Base-by-base conservation (phyloP, 1,140 invertebrate species). In the Drosophila sturtevanti region DNA sequence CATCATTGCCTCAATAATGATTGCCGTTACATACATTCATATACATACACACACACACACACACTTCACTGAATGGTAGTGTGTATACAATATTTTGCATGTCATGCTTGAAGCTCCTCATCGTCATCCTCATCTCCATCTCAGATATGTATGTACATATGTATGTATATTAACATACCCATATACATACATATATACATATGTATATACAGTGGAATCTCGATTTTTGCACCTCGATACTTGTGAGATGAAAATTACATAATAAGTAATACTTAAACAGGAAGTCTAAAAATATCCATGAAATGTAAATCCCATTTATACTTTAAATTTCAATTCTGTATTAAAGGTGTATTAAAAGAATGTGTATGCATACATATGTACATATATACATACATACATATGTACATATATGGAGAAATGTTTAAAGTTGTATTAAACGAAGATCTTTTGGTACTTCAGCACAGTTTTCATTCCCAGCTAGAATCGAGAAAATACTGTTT, bases 1-100 rank as follows among this genome's bases (percentile, higher is more conserved):
- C 82, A 87, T 86, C 81, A 87, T 87, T 87, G 74, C 82, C 82
- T 82, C 71, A 76, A 82, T 86, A 87, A 86, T 87, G 82, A 82
- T 70, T 79, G 55, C 68, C 82, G 80, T 72, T 79, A 66, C 58
- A 77, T 68, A 69, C 68, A 48, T 48, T 11, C 16, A 48, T 10
- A 48, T 10, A 4, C 9, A 44, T 44, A 14, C 41, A 44, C 41
- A 48, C 41, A 11, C 41, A 44, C 16, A 9, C 41, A 44, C 9
- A 48, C 41, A 44, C 2, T 44, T 10, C 37, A 38, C 4, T 21
- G 41, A 48, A 48, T 48, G 16, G 18, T 16, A 16, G 14, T 48
- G 41, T 16, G 11, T 48, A 21, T 48, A n/a, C 41, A 48, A 48
- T 11, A 48, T 48, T 48, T 48, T 48, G 41, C 41, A 7, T 48